Percentiles rank a stretch among this genome's conserved stretches.
phyloP scores from a whole-genome alignment of 1,140 invertebrate genomes.

The Oreohelix idahoensis region DNA sequence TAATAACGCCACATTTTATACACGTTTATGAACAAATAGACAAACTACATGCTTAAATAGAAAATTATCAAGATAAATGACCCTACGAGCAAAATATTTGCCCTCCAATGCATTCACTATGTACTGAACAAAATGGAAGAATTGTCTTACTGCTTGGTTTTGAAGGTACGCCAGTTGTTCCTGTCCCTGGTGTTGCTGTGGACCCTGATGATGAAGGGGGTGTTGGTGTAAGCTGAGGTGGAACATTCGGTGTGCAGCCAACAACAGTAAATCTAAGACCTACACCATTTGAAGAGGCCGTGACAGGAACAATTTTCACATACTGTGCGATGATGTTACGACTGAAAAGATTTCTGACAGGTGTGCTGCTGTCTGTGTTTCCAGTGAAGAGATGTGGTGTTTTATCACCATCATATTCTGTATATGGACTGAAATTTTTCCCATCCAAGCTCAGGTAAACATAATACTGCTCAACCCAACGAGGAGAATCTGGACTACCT shows the following conservation, averaged over 20 bases:
- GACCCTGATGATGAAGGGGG: neutral
- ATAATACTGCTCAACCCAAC: constrained; percentile 83
- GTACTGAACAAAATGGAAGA: neutral
- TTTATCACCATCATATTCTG: constrained; percentile 33
- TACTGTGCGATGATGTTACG: constrained; percentile 55
- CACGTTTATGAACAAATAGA: no score
- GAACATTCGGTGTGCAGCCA: constrained; percentile 49
- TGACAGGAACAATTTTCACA: constrained; percentile 50
- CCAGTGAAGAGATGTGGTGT: constrained; percentile 50
- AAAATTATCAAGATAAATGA: no score
- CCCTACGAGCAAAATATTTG: no score
- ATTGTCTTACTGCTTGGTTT: neutral
- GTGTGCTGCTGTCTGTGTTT: constrained; percentile 52
- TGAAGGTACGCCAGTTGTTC: neutral
- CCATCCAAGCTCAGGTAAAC: constrained; percentile 72
- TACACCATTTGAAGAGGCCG: constrained; percentile 15
- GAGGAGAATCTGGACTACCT: constrained; percentile 62
- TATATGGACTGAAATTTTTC: constrained; percentile 46
- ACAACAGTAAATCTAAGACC: constrained; percentile 56
- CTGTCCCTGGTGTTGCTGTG: neutral
- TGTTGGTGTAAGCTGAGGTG: neutral
- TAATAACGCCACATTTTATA: no score
- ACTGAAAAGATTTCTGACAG: constrained; percentile 55
- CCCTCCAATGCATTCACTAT: constrained; percentile 3
- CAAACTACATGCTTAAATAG: no score